Evolutionary conservation across 2,888 invertebrate species (phyloP).

Genomic region (Embidobia sp.): DNA sequence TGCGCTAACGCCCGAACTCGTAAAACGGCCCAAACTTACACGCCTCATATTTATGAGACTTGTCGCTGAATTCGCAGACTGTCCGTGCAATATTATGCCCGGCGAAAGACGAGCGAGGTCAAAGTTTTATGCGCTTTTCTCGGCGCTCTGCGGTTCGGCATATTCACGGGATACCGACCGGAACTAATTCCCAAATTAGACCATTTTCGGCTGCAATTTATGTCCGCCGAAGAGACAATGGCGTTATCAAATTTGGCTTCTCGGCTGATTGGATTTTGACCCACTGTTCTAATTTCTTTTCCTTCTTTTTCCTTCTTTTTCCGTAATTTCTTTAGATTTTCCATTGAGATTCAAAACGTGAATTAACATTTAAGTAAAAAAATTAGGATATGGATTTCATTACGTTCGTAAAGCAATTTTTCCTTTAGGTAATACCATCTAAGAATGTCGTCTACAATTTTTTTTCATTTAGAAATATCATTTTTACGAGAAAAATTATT

Average conservation of each 20-base stretch:
- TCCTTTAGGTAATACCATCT: no score
- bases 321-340: no score
- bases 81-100: conserved; percentile 22
- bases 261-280: conserved; percentile 10
- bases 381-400: no score
- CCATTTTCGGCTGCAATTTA: conserved; percentile 23
- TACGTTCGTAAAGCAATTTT: no score
- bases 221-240: conserved; percentile 24
- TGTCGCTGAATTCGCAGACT: conserved; percentile 28
- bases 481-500: no score
- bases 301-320: no score
- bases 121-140: conserved; percentile 46
- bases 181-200: conserved; percentile 44
- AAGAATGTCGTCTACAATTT: no score
- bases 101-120: conserved; percentile 31
- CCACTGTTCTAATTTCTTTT: no score
- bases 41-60: conserved; percentile 31
- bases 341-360: no score
- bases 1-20: conserved; percentile 18
- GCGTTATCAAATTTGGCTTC: conserved; percentile 23
- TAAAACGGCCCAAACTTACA: conserved; percentile 38
- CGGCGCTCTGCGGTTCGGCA: conserved; percentile 18
- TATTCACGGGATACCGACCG: conserved; percentile 29
- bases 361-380: no score
- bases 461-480: no score